Evolutionary conservation across 35 echinoderm and acorn worm genomes (phyloP).

Genomic region (Anneissia japonica): DNA sequence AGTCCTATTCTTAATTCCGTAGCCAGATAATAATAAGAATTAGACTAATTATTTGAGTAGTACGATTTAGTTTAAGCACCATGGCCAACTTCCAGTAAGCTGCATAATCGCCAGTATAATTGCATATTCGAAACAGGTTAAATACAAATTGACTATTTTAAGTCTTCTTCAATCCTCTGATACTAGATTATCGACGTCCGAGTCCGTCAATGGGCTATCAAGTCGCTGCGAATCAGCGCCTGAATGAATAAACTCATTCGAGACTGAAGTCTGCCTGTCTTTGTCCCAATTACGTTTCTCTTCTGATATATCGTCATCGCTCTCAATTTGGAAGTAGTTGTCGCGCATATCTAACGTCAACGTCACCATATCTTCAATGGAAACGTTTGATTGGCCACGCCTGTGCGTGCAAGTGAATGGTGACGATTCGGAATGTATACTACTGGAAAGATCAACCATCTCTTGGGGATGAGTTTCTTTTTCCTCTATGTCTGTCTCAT

Average conservation of each 20-base stretch:
- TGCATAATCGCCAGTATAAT: not conserved
- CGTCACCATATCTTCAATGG: not conserved
- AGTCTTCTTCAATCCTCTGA: not conserved
- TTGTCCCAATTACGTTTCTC: not conserved
- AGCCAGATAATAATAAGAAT: too few relatives aligned
- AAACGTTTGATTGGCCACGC: not conserved
- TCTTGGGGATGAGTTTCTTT: not conserved
- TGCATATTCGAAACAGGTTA: not conserved
- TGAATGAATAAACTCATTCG: not conserved
- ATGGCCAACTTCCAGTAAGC: not conserved
- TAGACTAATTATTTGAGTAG: too few relatives aligned
- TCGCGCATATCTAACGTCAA: not conserved
- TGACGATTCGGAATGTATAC: not conserved
- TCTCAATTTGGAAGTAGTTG: not conserved
- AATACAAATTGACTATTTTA: not conserved
- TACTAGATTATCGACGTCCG: not conserved
- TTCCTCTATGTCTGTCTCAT: too few relatives aligned
- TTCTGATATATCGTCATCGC: not conserved
- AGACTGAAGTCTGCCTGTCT: not conserved
- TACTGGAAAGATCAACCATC: not conserved
- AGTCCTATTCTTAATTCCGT: too few relatives aligned
- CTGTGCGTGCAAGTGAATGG: not conserved
- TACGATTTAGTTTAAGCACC: not conserved
- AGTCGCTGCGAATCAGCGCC: not conserved
- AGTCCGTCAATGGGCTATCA: not conserved